A percentile compares a stretch with the other conserved stretches of the same genome.
Evolutionary conservation across 2,888 invertebrate species (phyloP).

Genomic region (Cordylochernes scorpioides): DNA sequence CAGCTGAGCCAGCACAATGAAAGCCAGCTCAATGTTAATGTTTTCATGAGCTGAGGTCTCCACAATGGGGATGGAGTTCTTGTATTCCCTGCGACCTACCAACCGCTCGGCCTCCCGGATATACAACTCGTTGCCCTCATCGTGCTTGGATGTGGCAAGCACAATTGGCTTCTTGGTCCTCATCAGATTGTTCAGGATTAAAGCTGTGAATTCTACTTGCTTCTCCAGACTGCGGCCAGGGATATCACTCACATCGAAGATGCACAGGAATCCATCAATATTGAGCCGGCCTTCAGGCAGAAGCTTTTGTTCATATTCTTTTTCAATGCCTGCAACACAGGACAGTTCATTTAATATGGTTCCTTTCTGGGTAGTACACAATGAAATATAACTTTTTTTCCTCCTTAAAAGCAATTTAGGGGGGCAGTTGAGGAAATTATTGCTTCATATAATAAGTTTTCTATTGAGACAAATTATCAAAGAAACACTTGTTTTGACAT

Average conservation of each 20-base stretch:
- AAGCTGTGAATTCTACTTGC: conserved; percentile 56
- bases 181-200: conserved; percentile 47
- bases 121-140: conserved; percentile 62
- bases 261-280: conserved; percentile 80
- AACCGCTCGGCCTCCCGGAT: conserved; percentile 66
- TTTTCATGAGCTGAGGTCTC: conserved; percentile 88
- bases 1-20: conserved; percentile 57
- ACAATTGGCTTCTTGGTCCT: conserved; percentile 87
- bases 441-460: too few species aligned
- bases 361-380: too few species aligned
- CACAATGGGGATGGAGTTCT: conserved; percentile 49
- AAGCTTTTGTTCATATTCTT: conserved; percentile 77
- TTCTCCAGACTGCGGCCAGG: conserved; percentile 69
- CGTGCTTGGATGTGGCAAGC: conserved; percentile 80
- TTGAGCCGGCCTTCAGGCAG: conserved; percentile 70
- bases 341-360: too few species aligned
- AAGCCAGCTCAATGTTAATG: conserved; percentile 73
- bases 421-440: too few species aligned
- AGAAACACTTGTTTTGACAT: too few species aligned
- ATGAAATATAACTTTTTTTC: too few species aligned
- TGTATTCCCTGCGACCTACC: conserved; percentile 66
- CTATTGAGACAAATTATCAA: too few species aligned
- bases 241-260: conserved; percentile 82
- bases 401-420: too few species aligned
- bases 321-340: conserved; percentile 82